A percentile compares a stretch with the other conserved stretches of the same genome.
phyloP scores from a whole-genome alignment of 2,113 vertebrate genomes.

The Chauna torquata region DNA sequence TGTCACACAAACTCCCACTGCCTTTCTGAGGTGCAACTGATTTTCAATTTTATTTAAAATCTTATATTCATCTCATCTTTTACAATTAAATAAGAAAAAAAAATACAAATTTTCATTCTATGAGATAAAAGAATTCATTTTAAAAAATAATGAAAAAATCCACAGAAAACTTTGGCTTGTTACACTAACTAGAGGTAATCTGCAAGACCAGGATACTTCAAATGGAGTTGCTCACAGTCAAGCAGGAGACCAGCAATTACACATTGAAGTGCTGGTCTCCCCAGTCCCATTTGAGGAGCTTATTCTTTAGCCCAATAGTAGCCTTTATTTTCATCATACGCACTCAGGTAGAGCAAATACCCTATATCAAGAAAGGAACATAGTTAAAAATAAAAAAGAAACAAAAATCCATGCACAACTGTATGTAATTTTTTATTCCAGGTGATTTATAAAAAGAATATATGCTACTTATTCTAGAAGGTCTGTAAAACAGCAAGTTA shows the following conservation, averaged over 20 bases:
- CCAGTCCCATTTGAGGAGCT: background rate
- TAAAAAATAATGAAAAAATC: background rate
- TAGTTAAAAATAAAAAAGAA: background rate
- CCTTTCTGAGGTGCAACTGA: background rate
- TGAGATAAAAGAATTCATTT: background rate
- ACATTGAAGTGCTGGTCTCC: background rate
- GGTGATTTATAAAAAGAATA: background rate
- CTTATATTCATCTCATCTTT: background rate
- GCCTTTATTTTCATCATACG: background rate
- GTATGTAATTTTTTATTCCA: background rate
- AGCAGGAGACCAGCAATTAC: background rate
- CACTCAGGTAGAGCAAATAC: background rate
- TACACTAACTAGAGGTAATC: background rate
- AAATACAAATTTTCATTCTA: background rate
- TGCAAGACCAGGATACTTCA: background rate
- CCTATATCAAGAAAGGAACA: background rate
- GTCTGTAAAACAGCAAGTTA: background rate
- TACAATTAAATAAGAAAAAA: background rate
- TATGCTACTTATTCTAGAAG: background rate
- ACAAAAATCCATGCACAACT: background rate
- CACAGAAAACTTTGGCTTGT: background rate
- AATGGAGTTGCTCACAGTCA: background rate
- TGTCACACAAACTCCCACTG: background rate
- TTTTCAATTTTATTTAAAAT: background rate
- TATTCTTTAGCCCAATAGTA: background rate